Base-by-base conservation (phyloP, 2,888 invertebrate species). In the Acanthopleura granulata region DNA sequence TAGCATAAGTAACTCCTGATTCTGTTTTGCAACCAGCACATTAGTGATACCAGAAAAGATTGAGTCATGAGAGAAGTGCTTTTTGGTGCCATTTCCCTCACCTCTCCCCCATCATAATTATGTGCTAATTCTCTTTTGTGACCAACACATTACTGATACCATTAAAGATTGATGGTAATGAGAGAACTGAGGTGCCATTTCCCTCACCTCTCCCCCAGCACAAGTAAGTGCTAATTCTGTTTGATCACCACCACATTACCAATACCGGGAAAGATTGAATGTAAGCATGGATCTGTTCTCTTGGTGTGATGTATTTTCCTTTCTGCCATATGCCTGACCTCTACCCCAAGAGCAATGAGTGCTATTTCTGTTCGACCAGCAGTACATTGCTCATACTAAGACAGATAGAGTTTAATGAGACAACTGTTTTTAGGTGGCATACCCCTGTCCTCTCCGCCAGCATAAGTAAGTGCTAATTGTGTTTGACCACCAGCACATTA, bases 331-430 rank as follows among this genome's bases (percentile, higher is more conserved):
- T n/a, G n/a, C 57, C 62, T 49, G 18, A 15, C 22, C n/a, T 49
- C 49, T 18, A 61, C 77, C 77, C 79, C 76, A 77, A 77, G 77
- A 79, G 77, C 70, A 49, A 69, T 70, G 77, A 79, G 79, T 79
- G 79, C 77, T 77, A 79, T 9, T 57, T 57, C 22, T 57, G 1
- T 57, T 57, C 6, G 22, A 18, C 18, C 57, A 57, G 6, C 57
- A 57, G 57, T 12, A 57, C 57, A 57, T 18, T 57, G 12, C 57
- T 6, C 6, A 57, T 6, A 57, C 57, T 12, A 12, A 12, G 57
- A 57, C 3, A 57, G 22, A 22, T n/a, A 9, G 18, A 57, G 18
- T 6, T 18, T 57, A 22, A 57, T n/a, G 57, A 12, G 57, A 57
- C 3, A 57, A n/a, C 57, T n/a, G 6, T 57, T n/a, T 57, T n/a